Conservation (phyloP, 2,888 invertebrate species). For the Dastarcus helophoroides region DNA sequence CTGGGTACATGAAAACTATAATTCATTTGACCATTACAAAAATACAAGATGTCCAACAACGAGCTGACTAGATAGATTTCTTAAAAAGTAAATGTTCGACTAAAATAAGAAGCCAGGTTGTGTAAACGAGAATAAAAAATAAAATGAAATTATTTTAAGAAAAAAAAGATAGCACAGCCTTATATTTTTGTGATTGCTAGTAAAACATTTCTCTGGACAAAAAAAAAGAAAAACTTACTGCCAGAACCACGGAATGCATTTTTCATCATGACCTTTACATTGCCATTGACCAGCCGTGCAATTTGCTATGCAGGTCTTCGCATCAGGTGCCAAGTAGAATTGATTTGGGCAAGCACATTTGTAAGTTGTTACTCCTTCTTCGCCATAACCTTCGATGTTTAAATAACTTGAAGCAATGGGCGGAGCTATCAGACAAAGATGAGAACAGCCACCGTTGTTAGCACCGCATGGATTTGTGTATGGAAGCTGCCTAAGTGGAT, state of each 20-base stretch:
- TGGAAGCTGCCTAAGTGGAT: slow-evolving; percentile 74
- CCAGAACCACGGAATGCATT: slow-evolving; percentile 70
- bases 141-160: too few species aligned
- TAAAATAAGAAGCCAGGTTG: too few species aligned
- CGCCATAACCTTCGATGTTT: slow-evolving; percentile 66
- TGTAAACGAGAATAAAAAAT: too few species aligned
- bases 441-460: slow-evolving; percentile 93
- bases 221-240: slow-evolving; percentile 40
- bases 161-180: too few species aligned
- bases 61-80: too few species aligned
- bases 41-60: not conserved
- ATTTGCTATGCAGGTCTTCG: slow-evolving; percentile 85
- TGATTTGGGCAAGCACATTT: slow-evolving; percentile 94
- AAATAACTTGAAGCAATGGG: slow-evolving; percentile 64
- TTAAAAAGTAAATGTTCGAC: too few species aligned
- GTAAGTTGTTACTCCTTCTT: slow-evolving; percentile 60
- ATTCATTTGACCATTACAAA: too few species aligned
- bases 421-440: slow-evolving; percentile 85
- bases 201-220: not conserved
- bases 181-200: not conserved
- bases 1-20: too few species aligned
- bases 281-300: slow-evolving; percentile 84
- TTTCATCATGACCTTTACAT: slow-evolving; percentile 57
- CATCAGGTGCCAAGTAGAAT: slow-evolving; percentile 69
- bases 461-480: slow-evolving; percentile 83